Base-by-base conservation (phyloP, 1,140 invertebrate species). In the Cepaea nemoralis region DNA sequence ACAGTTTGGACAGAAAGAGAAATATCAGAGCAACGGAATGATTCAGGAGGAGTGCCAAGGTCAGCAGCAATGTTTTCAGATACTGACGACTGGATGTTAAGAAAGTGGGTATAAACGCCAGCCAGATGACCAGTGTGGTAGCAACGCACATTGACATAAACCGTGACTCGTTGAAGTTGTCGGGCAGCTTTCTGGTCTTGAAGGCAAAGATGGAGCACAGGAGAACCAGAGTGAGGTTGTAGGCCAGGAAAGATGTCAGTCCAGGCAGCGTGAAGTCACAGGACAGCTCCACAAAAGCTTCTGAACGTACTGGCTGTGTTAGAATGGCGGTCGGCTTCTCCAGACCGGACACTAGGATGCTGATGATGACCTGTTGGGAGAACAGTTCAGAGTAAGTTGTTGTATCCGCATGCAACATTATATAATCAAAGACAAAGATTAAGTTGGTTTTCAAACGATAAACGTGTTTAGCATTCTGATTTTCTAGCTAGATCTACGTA, bases 181-280 rank as follows among this genome's bases (percentile, higher is more conserved):
- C 84, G 8, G 87, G 87, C 31, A 88, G 74, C 39, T 75, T 76
- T 8, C 87, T 70, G 24, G 87, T 86, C 74, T 97, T 93, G 0
- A 97, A 94, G 6, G 96, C 96, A 89, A 97, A 97, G 24, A 97
- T 93, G 0, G 96, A 97, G 90, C 96, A 97, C 6, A 96, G 93
- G 22, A 97, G 91, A 83, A 97, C 96, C 42, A 97, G 93, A 40
- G 96, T 92, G 84, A 97, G 95, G 0, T 96, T 96, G 93, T 97
- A 97, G 85, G 94, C 94, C 91, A 97, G 83, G 73, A 83, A 83
- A 50, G 83, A 70, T 59, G 63, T 19, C 50, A 85, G 50, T 33
- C 78, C 78, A 3, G 45, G 37, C 6, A 83, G 78, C 27, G 80
- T 45, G 22, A 84, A 2, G 35, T 82, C 59, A 37, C 85, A 85